Base-by-base conservation (phyloP, 2,888 invertebrate species). In the Drosophila heteroneura region DNA sequence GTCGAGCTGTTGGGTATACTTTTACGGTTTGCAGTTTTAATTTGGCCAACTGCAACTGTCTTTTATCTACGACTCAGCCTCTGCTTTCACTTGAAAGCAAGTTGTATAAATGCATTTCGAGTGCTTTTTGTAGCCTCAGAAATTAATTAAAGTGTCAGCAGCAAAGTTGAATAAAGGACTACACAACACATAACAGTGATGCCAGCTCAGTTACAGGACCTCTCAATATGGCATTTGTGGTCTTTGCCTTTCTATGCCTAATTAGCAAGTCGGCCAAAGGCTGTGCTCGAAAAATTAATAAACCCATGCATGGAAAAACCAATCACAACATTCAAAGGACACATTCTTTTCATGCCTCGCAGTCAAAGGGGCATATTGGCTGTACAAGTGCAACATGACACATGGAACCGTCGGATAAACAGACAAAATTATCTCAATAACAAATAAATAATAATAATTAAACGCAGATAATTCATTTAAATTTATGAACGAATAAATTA, bases 91-190 rank as follows among this genome's bases (percentile, higher is more conserved):
- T 33, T 33, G 49, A 52, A 44, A 56, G 22, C 28, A 57, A 58
- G 32, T 49, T 74, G 61, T 64, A 62, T 57, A 70, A 76, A 70
- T 81, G 83, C 83, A 74, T 69, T 79, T 66, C 64, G 74, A 81
- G 70, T 73, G 65, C 71, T 75, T 82, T 75, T 74, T 61, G 65
- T 59, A 62, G 69, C 64, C 64, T 52, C 67, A 69, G 69, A 74
- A 82, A 79, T 81, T 81, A 82, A 81, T 81, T 81, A 81, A 74
- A 79, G 80, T 79, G 83, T 81, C 80, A 79, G 80, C 70, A 68
- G 70, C 80, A 88, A 85, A 81, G 82, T 68, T 84, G 75, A 69
- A 79, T 75, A 87, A 80, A 66, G 64, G 64, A 85, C 57, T 37
- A 59, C 58, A 47, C 35, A 53, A 53, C 54, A 54, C 57, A 59